Conservation (phyloP, 2,113 vertebrate genomes). For the Saguinus imperator region DNA sequence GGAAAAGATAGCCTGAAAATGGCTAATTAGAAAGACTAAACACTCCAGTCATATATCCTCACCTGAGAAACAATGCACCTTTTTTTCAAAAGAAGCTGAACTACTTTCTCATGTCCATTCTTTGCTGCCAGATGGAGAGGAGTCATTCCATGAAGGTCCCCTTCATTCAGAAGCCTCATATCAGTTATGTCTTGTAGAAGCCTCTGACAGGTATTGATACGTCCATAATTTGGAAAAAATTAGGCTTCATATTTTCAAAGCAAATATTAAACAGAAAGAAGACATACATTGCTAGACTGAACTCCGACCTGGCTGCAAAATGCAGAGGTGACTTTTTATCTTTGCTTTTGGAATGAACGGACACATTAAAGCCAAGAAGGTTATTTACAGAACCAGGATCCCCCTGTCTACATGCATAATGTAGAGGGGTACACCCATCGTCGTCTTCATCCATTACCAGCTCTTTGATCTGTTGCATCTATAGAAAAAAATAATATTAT, state of each 20-base stretch:
- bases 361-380: slow-evolving; percentile 92
- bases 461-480: slow-evolving; percentile 90
- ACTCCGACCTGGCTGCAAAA: slow-evolving; percentile 95
- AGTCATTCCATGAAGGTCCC: slow-evolving; percentile 94
- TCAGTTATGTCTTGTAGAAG: slow-evolving; percentile 91
- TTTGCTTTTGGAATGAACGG: slow-evolving; percentile 92
- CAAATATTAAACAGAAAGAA: not conserved
- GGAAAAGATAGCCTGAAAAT: not conserved
- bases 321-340: slow-evolving; percentile 97
- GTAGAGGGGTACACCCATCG: slow-evolving; percentile 95
- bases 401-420: slow-evolving; percentile 96
- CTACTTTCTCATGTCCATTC: slow-evolving; percentile 94
- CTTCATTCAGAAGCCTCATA: slow-evolving; percentile 94
- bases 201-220: slow-evolving; percentile 93
- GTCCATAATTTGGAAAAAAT: slow-evolving; percentile 88
- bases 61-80: slow-evolving; percentile 96
- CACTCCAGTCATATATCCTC: not conserved
- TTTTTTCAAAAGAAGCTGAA: slow-evolving; percentile 93
- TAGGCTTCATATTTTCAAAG: slow-evolving; percentile 24
- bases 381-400: slow-evolving; percentile 94
- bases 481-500: not conserved
- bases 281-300: no score
- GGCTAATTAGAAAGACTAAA: not conserved
- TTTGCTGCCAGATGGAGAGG: slow-evolving; percentile 94
- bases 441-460: slow-evolving; percentile 92